These are phyloP conservation scores for Trogon melanurus DNA, from an alignment of 2,113 vertebrate genomes.

Conservation along the genomic window DNA sequence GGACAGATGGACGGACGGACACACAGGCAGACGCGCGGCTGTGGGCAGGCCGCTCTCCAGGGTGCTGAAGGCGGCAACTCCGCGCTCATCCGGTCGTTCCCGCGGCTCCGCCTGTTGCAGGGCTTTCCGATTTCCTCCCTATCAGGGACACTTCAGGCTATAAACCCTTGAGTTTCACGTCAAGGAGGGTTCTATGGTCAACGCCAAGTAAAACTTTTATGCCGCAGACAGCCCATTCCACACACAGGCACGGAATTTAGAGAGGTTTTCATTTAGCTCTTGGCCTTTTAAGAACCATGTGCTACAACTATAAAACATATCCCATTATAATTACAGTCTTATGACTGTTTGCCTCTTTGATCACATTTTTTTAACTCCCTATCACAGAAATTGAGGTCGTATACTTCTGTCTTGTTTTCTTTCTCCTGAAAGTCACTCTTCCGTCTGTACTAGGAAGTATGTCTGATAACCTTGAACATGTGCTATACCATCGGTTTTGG, in stretches of 20 bases:
- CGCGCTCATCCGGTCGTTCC: accelerated
- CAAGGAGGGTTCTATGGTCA: not conserved
- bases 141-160: not conserved
- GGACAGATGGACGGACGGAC: accelerated
- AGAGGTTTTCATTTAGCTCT: not conserved
- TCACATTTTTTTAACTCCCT: not conserved
- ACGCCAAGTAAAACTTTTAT: not conserved
- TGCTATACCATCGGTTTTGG: not conserved
- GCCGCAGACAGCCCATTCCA: not conserved
- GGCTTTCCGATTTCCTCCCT: not conserved
- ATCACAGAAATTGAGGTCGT: not conserved
- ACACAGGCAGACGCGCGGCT: accelerated
- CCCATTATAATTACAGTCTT: not conserved
- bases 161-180: not conserved
- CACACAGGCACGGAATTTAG: not conserved
- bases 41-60: conserved; percentile 37
- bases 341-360: accelerated
- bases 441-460: not conserved
- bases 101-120: accelerated
- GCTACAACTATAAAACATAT: not conserved
- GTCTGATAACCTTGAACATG: not conserved
- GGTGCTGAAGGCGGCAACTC: not conserved
- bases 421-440: not conserved
- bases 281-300: not conserved
- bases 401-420: not conserved